Evolutionary conservation across 1,140 invertebrate species (phyloP), one percentile per base, ranked within the genome.

Genomic region (Hormaphis cornu): DNA sequence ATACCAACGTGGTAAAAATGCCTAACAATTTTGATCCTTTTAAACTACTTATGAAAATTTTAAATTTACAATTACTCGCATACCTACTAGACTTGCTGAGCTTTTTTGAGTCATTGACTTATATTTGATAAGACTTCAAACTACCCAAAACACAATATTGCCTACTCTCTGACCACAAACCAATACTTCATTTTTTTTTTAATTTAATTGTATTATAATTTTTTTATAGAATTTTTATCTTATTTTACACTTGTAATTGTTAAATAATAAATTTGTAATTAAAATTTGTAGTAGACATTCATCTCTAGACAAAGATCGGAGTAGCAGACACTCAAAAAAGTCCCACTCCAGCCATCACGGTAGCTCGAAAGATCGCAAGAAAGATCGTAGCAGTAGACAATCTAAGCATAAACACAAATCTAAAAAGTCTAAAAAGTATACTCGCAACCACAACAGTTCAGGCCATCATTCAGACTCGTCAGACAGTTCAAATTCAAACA

Each of bases 331-430:
- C 12, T 66, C 61, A 1, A 66, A 66, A 48, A 66, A 48, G n/a
- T 33, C 61, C 24, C 61, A 66, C 4, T 66, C 61, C 10, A 66
- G 28, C 3, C 61, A 46, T 48, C 44, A 50, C 33, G 50, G 61
- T 35, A 50, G 44, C 8, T 66, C 61, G 3, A 66, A 66, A 48
- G 61, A 66, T 33, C 59, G 16, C 18, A 63, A 63, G 10, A 48
- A 18, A 22, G 59, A 63, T 24, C 61, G 44, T 5, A 50, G 44
- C n/a, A 28, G 61, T 12, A 50, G 30, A 66, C 61, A 18, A 22
- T 50, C 61, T 7, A 66, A 66, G n/a, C 61, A 66, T 8, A 66
- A 66, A 24, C 61, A 66, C 24, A 66, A 66, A 66, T 66, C 61
- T 6, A 66, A 66, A 35, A 66, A 66, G 10, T 66, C 61, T 1